phyloP scores from a whole-genome alignment of 2,113 vertebrate species.

The Mellivora capensis region DNA sequence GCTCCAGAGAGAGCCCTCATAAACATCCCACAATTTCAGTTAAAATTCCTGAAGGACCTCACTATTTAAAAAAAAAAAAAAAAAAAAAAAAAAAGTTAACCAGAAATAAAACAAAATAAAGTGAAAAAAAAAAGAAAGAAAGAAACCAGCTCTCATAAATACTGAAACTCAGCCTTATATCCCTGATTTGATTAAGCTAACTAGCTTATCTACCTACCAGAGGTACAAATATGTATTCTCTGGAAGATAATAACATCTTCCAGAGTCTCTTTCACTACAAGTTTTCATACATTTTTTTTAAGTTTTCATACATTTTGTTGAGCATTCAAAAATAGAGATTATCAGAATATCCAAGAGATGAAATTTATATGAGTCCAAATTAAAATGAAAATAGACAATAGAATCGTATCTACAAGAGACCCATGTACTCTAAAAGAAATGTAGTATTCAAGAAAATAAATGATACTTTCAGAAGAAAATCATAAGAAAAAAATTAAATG shows the following conservation, averaged over 20 bases:
- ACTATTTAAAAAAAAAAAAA: neutral
- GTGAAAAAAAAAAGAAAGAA: neutral
- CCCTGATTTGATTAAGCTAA: neutral
- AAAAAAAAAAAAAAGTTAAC: neutral
- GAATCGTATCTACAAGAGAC: neutral
- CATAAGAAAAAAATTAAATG: neutral
- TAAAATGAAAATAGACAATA: neutral
- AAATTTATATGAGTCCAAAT: neutral
- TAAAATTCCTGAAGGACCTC: neutral
- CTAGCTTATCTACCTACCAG: neutral
- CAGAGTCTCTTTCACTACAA: neutral
- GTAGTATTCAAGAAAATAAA: neutral
- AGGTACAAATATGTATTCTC: neutral
- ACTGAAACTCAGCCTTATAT: neutral
- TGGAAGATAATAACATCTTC: neutral
- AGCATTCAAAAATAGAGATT: neutral
- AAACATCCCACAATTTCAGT: neutral
- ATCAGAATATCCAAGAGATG: no score
- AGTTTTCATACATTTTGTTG: neutral
- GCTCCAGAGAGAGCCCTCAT: neutral
- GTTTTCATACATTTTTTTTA: neutral
- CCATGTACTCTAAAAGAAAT: neutral
- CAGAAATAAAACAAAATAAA: neutral
- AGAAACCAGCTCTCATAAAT: neutral
- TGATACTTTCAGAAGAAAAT: neutral